Conservation (phyloP, 2,888 invertebrate genomes). For the Aricia artaxerxes region DNA sequence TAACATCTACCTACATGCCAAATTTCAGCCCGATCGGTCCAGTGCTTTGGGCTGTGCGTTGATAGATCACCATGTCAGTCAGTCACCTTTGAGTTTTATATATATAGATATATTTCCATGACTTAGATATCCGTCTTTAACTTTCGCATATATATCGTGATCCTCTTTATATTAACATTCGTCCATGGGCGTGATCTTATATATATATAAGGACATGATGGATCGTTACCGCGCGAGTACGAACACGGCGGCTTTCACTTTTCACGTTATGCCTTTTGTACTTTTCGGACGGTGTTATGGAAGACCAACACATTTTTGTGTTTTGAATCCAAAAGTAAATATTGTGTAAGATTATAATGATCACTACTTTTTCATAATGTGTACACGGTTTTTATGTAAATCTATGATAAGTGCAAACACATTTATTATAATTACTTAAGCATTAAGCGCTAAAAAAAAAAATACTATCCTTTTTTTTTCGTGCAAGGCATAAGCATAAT, state of each 20-base stretch:
- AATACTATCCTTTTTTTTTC: no score
- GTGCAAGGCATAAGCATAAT: background rate
- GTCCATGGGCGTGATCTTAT: slow-evolving; percentile 33
- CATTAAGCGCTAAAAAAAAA: no score
- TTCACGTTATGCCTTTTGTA: slow-evolving; percentile 77
- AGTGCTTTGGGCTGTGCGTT: no score
- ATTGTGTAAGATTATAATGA: slow-evolving; percentile 13
- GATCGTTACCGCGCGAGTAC: slow-evolving; percentile 42
- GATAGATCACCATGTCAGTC: no score
- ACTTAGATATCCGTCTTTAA: background rate
- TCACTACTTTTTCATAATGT: background rate
- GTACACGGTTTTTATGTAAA: background rate
- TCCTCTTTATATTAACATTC: background rate
- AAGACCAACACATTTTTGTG: slow-evolving; percentile 35
- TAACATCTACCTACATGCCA: no score
- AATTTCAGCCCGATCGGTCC: no score
- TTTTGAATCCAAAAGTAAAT: slow-evolving; percentile 22
- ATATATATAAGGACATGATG: slow-evolving; percentile 39
- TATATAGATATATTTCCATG: no score
- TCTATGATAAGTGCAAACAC: background rate
- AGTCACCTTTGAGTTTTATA: no score
- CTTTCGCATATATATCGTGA: background rate
- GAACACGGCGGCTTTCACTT: slow-evolving; percentile 69
- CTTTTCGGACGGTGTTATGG: slow-evolving; percentile 66
- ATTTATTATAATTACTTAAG: no score